Base-by-base conservation (phyloP, 2,113 vertebrate genomes). In the Australoheros scitulus region DNA sequence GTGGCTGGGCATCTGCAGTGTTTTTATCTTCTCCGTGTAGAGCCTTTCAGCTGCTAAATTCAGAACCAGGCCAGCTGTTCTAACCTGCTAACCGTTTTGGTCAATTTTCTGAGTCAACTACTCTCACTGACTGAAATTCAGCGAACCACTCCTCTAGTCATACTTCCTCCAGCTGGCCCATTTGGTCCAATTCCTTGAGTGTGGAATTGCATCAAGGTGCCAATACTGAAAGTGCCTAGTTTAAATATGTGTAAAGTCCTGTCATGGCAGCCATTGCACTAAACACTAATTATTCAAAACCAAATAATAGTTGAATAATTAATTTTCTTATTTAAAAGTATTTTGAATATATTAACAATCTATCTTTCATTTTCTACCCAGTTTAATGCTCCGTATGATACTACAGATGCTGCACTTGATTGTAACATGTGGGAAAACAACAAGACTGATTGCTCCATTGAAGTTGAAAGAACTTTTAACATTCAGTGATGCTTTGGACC, bases 51-150 rank as follows among this genome's bases (percentile, higher is more conserved):
- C 86, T 83, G 79, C 82, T 50, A 57, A 80, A 61, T 76, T 84
- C 64, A 75, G 72, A 83, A 34, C 74, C 3, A 3, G 1, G 68
- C 78, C 85, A 87, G 88, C 87, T 86, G 84, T 86, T 90, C 11
- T 43, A 65, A 89, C 81, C 80, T 76, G 79, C 80, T 78, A 72
- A 87, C 47, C 14, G 7, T 59, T 93, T 11, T 57, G 82, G 85
- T 88, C 77, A 86, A 88, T 68, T 59, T 61, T 80, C 22, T 38
- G 80, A 92, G 80, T 79, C 85, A 76, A 80, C 85, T 81, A 10
- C 89, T 87, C 74, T 65, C 29, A 1, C 50, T 85, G 89, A 92
- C 78, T 89, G 65, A 84, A 87, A 83, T 92, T 92, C 88, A 88
- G 70, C 4, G 2, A 77, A 6, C 59, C 65, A 58, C 84, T 89